These are phyloP conservation scores for chimpanzee (Pan troglodytes) DNA, from an alignment of 2,113 vertebrate genomes.

Conservation along the genomic window NHGRI_mPanTro3-v2.1_pri NC_086015.1:18469001-18469500, in stretches of 20 bases:
- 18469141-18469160: not conserved
- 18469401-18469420: not conserved
- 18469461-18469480: slow-evolving; percentile 30
- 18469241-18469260: not conserved
- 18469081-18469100: slow-evolving; percentile 62
- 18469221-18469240: not conserved
- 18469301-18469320: not conserved
- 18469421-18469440: not conserved
- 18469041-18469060: slow-evolving; percentile 85
- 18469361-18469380: slow-evolving; percentile 53
- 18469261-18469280: not conserved
- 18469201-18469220: not conserved
- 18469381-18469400: slow-evolving; percentile 9
- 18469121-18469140: slow-evolving; percentile 27
- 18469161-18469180: not conserved
- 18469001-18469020: slow-evolving; percentile 98
- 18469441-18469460: not conserved
- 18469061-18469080: slow-evolving; percentile 57
- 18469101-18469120: slow-evolving; percentile 41
- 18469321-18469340: not conserved
- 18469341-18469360: slow-evolving; percentile 9
- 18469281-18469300: slow-evolving; percentile 9
- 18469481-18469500: not conserved
- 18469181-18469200: not conserved
- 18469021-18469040: slow-evolving; percentile 86